Evolutionary conservation across 1,140 invertebrate species (phyloP).

Genomic region (Drosophila cardini): DNA sequence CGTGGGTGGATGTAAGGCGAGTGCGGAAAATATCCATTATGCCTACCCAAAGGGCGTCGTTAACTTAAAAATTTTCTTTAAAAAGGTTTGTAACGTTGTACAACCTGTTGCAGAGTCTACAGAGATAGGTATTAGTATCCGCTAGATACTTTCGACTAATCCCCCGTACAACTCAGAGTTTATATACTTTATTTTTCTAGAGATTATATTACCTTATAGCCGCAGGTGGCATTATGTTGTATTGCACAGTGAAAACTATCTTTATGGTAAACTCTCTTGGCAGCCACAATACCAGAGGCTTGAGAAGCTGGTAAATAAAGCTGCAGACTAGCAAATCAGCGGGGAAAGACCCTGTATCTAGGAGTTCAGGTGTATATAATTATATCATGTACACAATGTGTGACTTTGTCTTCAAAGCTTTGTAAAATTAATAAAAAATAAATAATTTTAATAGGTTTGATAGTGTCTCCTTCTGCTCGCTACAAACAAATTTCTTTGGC

Average conservation of each 20-base stretch:
- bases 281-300: conserved; percentile 23
- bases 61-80: background rate
- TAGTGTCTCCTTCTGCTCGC: too few relatives aligned
- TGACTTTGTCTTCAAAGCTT: too few relatives aligned
- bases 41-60: conserved; percentile 7
- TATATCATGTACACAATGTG: too few relatives aligned
- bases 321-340: too few relatives aligned
- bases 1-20: too few relatives aligned
- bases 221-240: background rate
- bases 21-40: conserved; percentile 12
- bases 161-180: background rate
- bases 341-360: too few relatives aligned
- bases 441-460: too few relatives aligned
- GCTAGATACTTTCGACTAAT: background rate
- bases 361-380: too few relatives aligned
- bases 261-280: background rate
- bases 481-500: too few relatives aligned
- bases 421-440: too few relatives aligned
- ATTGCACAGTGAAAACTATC: conserved; percentile 3
- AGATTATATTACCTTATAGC: conserved; percentile 1
- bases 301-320: background rate
- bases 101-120: background rate
- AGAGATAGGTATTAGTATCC: background rate
- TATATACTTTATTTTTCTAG: background rate
- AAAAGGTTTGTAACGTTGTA: background rate